Evolutionary conservation across 2,797 vertebrate genomes (phyloP), one percentile per base, ranked within the genome.

Genomic region (Furcifer pardalis): DNA sequence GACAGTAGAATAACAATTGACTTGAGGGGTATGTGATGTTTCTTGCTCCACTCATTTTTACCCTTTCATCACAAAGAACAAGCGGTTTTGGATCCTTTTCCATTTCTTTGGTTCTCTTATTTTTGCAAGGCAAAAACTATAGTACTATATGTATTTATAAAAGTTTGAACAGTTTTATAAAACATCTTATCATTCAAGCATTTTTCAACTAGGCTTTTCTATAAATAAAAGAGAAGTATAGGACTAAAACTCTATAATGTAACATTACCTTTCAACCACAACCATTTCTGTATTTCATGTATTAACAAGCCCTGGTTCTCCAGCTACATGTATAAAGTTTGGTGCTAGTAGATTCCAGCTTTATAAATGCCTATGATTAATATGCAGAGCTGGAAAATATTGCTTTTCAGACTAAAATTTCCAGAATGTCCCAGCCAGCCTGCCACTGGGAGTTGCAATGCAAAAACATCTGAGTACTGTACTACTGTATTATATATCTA

Each of bases 1-100:
- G 44, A 71, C 21, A 82, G 60, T 82, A 66, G 8, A 62, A 3
- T 46, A 87, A 87, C 40, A 87, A 74, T 74, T 66, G 46, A n/a
- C 73, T 68, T 71, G 49, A 1, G 25, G 19, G 9, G n/a, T 83
- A 42, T 81, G 65, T 37, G 68, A 21, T 46, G 46, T 63, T 78
- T 40, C n/a, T 65, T 42, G 23, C 12, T 27, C 17, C 37, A 2
- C 25, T 9, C 7, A 23, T 44, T 79, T 84, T 72, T 77, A 72
- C 37, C 5, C 27, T 52, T 3, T 68, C 25, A 62, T 65, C 7
- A 27, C 49, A 74, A 56, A 42, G 9, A 74, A 79, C 9, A n/a
- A n/a, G 32, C 35, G 40, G 21, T 13, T 46, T 62, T 44, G 44
- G 35, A 37, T 44, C 30, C 74, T 59, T 74, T 62, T 27, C 5